Evolutionary conservation across 2,888 invertebrate species (phyloP).

Genomic region (Steinernema carpocapsae): DNA sequence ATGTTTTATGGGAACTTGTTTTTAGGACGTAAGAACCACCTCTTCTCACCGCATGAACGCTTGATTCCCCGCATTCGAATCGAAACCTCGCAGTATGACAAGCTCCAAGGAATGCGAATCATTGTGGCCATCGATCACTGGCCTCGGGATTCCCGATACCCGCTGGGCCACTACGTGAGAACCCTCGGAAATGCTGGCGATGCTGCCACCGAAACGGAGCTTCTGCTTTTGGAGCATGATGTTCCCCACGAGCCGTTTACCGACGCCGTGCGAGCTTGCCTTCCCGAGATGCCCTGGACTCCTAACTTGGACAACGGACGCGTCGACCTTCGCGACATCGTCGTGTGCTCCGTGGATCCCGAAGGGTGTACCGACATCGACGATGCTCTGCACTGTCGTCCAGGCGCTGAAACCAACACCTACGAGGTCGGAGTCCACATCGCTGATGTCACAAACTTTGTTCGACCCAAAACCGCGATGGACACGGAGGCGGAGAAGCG

Average conservation of each 20-base stretch:
- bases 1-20: not conserved
- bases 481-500: slow-evolving; percentile 89
- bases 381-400: slow-evolving; percentile 89
- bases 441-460: slow-evolving; percentile 97
- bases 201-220: slow-evolving; percentile 94
- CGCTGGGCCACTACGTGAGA: slow-evolving; percentile 85
- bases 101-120: slow-evolving; percentile 75
- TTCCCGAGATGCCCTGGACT: slow-evolving; percentile 76
- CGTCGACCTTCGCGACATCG: slow-evolving; percentile 82
- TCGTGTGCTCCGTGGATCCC: slow-evolving; percentile 76
- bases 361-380: slow-evolving; percentile 96
- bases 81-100: slow-evolving; percentile 80
- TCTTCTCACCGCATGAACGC: slow-evolving; percentile 92
- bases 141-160: slow-evolving; percentile 76
- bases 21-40: slow-evolving; percentile 75
- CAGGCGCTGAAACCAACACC: slow-evolving; percentile 69
- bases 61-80: slow-evolving; percentile 92
- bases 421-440: slow-evolving; percentile 91
- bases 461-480: slow-evolving; percentile 82
- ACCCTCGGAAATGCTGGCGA: slow-evolving; percentile 90
- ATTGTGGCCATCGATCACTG: slow-evolving; percentile 95
- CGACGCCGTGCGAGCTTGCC: slow-evolving; percentile 86
- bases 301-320: slow-evolving; percentile 71
- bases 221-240: slow-evolving; percentile 91
- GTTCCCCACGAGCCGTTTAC: slow-evolving; percentile 94